Conservation (phyloP, 2,888 invertebrate genomes). For the Digitonthophagus gazella region DNA sequence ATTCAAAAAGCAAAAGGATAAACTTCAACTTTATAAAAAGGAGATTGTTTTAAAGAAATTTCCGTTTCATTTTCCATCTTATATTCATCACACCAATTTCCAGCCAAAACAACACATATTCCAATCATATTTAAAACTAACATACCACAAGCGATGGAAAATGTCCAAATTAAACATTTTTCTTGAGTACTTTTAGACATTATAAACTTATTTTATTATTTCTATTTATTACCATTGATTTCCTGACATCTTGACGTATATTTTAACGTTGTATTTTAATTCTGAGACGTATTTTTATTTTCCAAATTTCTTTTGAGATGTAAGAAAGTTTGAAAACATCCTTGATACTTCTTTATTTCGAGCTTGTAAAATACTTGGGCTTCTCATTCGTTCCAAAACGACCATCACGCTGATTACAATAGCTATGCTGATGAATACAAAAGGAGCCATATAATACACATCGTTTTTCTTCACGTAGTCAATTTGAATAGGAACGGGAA, state of each 20-base stretch:
- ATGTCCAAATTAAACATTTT: background rate
- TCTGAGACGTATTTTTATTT: background rate
- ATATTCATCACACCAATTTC: background rate
- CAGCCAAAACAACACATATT: background rate
- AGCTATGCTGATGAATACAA: background rate
- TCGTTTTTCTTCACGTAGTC: background rate
- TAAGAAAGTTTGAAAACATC: background rate
- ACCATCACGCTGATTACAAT: background rate
- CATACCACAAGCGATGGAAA: background rate
- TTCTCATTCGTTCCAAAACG: background rate
- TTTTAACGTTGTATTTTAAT: no score
- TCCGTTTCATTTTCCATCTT: background rate
- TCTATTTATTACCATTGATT: no score
- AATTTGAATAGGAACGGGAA: background rate
- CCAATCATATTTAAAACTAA: background rate
- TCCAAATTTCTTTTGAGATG: background rate
- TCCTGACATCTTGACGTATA: no score
- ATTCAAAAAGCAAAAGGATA: no score
- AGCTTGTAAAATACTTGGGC: background rate
- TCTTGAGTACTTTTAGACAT: background rate
- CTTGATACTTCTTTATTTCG: background rate
- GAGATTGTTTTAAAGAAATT: no score
- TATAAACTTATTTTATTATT: no score
- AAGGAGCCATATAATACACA: background rate
- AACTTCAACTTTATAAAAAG: no score